A percentile compares a stretch with the other conserved stretches of the same genome.
phyloP scores from a whole-genome alignment of 2,888 invertebrate genomes.

The Mimas tiliae region DNA sequence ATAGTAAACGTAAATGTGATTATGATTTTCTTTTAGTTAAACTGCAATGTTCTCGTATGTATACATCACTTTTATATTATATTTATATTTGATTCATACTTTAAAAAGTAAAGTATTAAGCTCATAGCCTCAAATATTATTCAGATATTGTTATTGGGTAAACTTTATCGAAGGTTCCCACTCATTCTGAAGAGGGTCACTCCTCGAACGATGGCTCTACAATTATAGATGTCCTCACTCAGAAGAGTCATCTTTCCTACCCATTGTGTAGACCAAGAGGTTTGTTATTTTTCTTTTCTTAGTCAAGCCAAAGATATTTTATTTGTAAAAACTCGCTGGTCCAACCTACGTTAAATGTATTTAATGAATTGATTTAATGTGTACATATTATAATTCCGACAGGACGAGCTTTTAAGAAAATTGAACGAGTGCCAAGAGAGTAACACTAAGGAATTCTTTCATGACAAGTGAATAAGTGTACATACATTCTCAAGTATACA shows the following conservation, averaged over 20 bases:
- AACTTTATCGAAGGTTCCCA: constrained; percentile 52
- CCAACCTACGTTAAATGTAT: background rate
- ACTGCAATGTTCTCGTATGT: too few relatives aligned
- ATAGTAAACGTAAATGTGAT: too few relatives aligned
- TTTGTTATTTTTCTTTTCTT: constrained; percentile 34
- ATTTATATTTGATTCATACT: too few relatives aligned
- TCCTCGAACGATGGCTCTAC: constrained; percentile 67
- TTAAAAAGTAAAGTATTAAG: too few relatives aligned
- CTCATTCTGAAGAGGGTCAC: constrained; percentile 73
- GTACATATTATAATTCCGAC: constrained; percentile 26
- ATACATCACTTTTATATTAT: too few relatives aligned
- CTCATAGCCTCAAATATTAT: background rate
- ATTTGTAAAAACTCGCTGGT: background rate
- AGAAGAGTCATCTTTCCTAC: constrained; percentile 52
- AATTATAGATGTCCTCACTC: constrained; percentile 71
- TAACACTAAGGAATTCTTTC: constrained; percentile 29
- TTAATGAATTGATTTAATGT: background rate
- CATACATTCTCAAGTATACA: constrained; percentile 27
- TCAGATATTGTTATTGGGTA: constrained; percentile 2
- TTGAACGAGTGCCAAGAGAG: constrained; percentile 29
- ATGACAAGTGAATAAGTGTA: constrained; percentile 9
- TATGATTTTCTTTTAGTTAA: too few relatives aligned
- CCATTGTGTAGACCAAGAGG: constrained; percentile 46
- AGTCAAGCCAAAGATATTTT: background rate
- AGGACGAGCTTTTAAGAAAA: constrained; percentile 30